A percentile compares a stretch with the other conserved stretches of the same genome.
These are phyloP conservation scores for Hybognathus amarus DNA, from an alignment of 2,797 vertebrate genomes.

Conservation along the genomic window DNA sequence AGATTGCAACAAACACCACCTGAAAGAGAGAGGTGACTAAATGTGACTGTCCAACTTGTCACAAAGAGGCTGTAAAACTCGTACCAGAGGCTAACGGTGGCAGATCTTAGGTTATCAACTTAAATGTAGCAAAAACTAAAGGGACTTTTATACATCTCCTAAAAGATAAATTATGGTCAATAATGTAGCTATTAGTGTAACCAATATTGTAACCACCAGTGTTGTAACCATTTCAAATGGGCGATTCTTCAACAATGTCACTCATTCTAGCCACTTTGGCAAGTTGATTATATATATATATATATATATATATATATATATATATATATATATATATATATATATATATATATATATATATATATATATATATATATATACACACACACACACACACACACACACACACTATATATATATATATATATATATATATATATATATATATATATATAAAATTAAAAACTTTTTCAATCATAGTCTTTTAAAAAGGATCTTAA, in stretches of 20 bases:
- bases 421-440: too few relatives aligned
- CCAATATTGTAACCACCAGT: too few relatives aligned
- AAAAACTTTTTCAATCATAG: too few relatives aligned
- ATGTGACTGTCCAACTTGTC: slow-evolving; percentile 17
- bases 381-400: too few relatives aligned
- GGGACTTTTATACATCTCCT: not conserved
- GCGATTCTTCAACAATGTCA: not conserved
- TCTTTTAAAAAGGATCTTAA: not conserved
- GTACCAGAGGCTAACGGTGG: not conserved
- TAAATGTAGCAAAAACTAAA: not conserved
- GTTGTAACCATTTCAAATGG: not conserved
- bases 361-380: too few relatives aligned
- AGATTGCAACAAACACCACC: slow-evolving; percentile 42
- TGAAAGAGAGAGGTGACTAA: slow-evolving; percentile 13
- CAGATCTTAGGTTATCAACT: not conserved
- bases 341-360: too few relatives aligned
- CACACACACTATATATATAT: too few relatives aligned
- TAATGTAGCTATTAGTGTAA: not conserved
- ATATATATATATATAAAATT: too few relatives aligned
- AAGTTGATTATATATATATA: too few relatives aligned
- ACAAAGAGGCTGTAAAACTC: slow-evolving; percentile 14
- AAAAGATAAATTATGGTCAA: not conserved
- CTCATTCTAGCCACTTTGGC: too few relatives aligned
- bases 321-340: too few relatives aligned
- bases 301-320: too few relatives aligned